Evolutionary conservation across 2,888 invertebrate species (phyloP).

Genomic region (Drosophila anceps): DNA sequence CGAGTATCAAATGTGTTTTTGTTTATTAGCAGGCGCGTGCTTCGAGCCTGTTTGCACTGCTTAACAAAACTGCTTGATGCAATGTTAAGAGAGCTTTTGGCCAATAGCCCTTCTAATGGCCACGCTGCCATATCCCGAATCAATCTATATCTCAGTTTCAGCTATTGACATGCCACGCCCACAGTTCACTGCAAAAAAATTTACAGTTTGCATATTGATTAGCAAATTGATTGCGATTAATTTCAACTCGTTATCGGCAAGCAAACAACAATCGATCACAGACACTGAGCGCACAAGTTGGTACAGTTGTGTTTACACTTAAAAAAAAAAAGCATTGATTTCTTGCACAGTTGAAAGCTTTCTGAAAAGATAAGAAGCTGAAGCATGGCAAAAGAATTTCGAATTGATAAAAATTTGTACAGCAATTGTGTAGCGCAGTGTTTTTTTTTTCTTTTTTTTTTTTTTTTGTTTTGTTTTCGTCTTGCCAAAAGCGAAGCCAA

Average conservation of each 20-base stretch:
- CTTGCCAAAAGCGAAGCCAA: not conserved
- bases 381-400: not conserved
- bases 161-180: not conserved
- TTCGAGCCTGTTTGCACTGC: constrained; percentile 1
- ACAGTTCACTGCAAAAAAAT: not conserved
- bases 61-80: not conserved
- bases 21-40: constrained; percentile 6
- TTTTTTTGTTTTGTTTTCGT: not conserved
- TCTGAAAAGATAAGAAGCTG: not conserved
- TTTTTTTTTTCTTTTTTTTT: not conserved
- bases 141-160: too few relatives aligned
- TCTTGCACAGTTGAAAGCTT: too few relatives aligned
- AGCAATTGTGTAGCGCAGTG: constrained; percentile 1
- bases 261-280: not conserved
- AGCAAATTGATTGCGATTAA: not conserved
- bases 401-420: not conserved
- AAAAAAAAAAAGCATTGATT: not conserved
- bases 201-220: not conserved
- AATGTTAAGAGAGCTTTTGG: not conserved
- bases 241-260: not conserved
- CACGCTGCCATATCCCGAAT: too few relatives aligned
- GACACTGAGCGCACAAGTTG: not conserved
- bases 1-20: not conserved
- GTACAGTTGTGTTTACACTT: not conserved
- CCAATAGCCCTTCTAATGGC: not conserved